A percentile compares a stretch with the other conserved stretches of the same genome.
Evolutionary conservation across 2,888 invertebrate genomes (phyloP).

Genomic region (Cetonia aurata): DNA sequence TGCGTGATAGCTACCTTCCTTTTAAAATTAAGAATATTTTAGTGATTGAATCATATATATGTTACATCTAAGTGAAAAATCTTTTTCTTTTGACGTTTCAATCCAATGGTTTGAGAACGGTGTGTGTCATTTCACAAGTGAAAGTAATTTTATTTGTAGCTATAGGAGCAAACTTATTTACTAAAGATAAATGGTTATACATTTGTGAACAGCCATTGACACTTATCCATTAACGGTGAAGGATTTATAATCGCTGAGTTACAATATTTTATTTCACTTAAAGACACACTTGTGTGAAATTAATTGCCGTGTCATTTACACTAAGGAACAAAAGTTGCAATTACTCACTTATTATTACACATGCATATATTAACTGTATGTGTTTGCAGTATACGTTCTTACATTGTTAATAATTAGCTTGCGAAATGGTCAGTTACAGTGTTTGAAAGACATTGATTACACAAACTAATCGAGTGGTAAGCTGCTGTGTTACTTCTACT

Average conservation of each 20-base stretch:
- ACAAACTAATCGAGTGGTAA: too few species aligned
- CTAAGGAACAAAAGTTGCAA: slow-evolving; percentile 20
- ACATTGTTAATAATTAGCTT: too few species aligned
- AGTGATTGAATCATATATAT: too few species aligned
- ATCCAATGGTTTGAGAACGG: background rate
- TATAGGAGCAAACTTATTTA: slow-evolving; percentile 18
- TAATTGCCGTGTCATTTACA: slow-evolving; percentile 23
- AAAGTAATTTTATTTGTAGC: slow-evolving; percentile 19
- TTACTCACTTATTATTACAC: slow-evolving; percentile 4
- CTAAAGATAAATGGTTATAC: slow-evolving; percentile 23
- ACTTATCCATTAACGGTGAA: slow-evolving; percentile 31
- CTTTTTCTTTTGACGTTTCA: background rate
- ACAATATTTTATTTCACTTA: slow-evolving; percentile 21
- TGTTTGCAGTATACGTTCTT: too few species aligned
- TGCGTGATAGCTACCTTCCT: too few species aligned
- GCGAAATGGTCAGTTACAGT: too few species aligned
- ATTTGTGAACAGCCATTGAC: slow-evolving; percentile 27
- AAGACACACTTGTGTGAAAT: slow-evolving; percentile 19
- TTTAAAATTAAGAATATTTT: too few species aligned
- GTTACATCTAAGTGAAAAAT: too few species aligned
- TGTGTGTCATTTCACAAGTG: slow-evolving; percentile 9
- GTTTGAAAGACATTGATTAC: too few species aligned
- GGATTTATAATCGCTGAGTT: slow-evolving; percentile 26
- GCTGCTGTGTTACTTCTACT: too few species aligned
- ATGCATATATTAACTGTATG: too few species aligned